Percentiles rank a stretch among this genome's conserved stretches.
Evolutionary conservation across 1,140 invertebrate genomes (phyloP).

Genomic region (Tachypleus tridentatus): DNA sequence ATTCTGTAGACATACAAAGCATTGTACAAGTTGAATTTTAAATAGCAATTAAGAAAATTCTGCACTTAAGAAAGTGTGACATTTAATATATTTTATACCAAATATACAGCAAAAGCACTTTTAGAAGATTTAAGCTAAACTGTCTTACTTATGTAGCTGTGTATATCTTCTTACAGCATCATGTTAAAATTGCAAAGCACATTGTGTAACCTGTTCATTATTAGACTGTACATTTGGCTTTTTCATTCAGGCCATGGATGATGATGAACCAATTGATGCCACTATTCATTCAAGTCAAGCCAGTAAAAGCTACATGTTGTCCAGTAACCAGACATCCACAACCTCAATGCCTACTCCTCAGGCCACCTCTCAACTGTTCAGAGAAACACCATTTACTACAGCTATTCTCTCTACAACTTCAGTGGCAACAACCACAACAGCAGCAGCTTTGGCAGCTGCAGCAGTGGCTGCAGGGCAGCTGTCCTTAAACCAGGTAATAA

Average conservation of each 20-base stretch:
- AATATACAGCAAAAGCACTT: too few relatives aligned
- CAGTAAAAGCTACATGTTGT: background rate
- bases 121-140: too few relatives aligned
- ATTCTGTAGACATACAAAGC: too few relatives aligned
- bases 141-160: too few relatives aligned
- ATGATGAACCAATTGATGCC: constrained; percentile 32
- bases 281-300: constrained; percentile 37
- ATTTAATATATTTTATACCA: too few relatives aligned
- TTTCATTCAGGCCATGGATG: constrained; percentile 10
- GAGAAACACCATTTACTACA: background rate
- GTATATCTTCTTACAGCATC: too few relatives aligned
- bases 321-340: constrained; percentile 12
- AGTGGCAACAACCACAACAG: constrained; percentile 31
- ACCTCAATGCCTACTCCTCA: background rate
- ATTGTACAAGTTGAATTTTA: too few relatives aligned
- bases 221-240: background rate
- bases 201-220: too few relatives aligned
- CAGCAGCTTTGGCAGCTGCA: constrained; percentile 44
- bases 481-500: constrained; percentile 35
- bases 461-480: constrained; percentile 49
- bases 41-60: too few relatives aligned
- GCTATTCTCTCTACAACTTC: background rate
- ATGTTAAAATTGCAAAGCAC: too few relatives aligned
- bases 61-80: too few relatives aligned
- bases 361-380: background rate